These are phyloP conservation scores for Eucriotettix oculatus DNA, from an alignment of 2,888 invertebrate species.

Conservation along the genomic window DNA sequence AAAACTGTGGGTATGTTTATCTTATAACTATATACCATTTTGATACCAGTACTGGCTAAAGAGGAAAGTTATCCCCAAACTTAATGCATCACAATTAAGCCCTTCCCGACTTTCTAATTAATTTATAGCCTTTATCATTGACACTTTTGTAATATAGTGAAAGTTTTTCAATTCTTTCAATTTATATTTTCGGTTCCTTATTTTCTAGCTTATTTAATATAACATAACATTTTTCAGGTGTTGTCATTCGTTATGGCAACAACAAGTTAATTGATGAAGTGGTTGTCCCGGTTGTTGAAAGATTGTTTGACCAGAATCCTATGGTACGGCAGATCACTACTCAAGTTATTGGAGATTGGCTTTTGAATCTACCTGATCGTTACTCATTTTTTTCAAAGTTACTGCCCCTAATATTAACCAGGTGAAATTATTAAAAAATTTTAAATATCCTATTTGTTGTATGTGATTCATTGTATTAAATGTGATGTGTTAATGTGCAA, in stretches of 20 bases:
- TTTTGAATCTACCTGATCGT: constrained; percentile 60
- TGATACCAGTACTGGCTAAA: no score
- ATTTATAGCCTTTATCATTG: no score
- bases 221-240: constrained; percentile 20
- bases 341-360: constrained; percentile 59
- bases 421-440: constrained; percentile 29
- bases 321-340: constrained; percentile 61
- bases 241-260: constrained; percentile 48
- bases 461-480: no score
- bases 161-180: no score
- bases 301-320: constrained; percentile 70
- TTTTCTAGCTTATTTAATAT: neutral
- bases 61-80: no score
- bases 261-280: constrained; percentile 54
- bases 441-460: neutral
- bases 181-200: no score
- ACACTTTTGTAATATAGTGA: no score
- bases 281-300: constrained; percentile 65
- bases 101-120: no score
- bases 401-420: constrained; percentile 68
- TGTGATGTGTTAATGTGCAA: no score
- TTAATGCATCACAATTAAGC: no score
- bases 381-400: constrained; percentile 81
- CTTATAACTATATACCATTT: no score
- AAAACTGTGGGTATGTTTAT: neutral